Evolutionary conservation across 2,113 vertebrate species (phyloP).

Genomic region (Raja brachyura): DNA sequence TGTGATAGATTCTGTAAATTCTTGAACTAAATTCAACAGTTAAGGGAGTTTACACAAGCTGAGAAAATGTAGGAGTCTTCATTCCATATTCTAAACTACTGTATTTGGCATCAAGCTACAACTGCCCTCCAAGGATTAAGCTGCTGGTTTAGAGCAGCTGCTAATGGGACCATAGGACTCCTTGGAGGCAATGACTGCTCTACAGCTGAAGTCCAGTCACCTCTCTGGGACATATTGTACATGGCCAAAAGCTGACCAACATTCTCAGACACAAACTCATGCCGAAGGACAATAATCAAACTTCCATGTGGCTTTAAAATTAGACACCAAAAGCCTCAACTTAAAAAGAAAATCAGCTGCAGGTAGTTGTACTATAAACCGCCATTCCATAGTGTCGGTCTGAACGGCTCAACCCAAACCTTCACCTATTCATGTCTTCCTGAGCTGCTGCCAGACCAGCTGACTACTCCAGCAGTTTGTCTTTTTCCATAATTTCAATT

Average conservation of each 20-base stretch:
- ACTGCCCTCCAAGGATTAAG: not conserved
- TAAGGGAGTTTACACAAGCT: not conserved
- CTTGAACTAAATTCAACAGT: not conserved
- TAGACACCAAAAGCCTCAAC: not conserved
- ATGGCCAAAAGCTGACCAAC: conserved; percentile 1
- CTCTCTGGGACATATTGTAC: not conserved
- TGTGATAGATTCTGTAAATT: not conserved
- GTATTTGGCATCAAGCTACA: not conserved
- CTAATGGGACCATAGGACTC: not conserved
- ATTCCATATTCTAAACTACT: not conserved
- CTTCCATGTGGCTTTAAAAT: not conserved
- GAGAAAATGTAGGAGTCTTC: not conserved
- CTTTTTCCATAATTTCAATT: no score
- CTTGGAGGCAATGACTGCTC: not conserved
- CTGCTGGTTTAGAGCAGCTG: not conserved
- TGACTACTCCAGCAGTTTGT: no score
- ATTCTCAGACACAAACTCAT: not conserved
- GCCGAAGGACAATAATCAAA: not conserved
- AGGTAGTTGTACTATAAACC: no score
- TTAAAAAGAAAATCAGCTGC: not conserved
- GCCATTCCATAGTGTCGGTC: no score
- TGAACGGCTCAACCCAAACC: no score
- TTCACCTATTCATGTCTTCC: no score
- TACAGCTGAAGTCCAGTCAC: not conserved
- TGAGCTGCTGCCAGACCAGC: no score